Evolutionary conservation across 2,113 vertebrate genomes (phyloP), one percentile per base, ranked within the genome.

Genomic region (Ictidomys tridecemlineatus): DNA sequence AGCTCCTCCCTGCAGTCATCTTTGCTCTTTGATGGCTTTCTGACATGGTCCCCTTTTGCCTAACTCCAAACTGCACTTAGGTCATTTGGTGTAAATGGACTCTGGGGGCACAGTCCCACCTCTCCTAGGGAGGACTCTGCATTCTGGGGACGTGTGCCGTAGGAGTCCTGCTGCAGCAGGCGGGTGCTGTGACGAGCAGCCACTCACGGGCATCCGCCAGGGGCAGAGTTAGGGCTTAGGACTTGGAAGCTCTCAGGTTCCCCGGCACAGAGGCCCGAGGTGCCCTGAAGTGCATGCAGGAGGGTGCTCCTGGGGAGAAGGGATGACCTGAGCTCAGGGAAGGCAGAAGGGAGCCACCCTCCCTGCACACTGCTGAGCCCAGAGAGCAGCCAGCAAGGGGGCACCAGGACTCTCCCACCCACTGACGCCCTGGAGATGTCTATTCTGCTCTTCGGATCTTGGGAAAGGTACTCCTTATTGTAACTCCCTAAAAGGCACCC

Each of bases 341-440:
- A 53, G 39, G 1, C 7, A 16, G 37, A 37, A 2, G 2, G 3
- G 9, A 8, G 10, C 58, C 48, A 22, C 26, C 82, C 45, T n/a
- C 42, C 34, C 13, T 74, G 72, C 6, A 24, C 4, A 4, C 32
- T 39, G 5, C 3, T 51, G 45, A n/a, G 10, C 0, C 1, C 8
- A 1, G 61, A 65, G 61, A 26, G 77, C 18, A 28, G 9, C 28
- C 45, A 72, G 51, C 1, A 20, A 37, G 53, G n/a, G 11, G 24
- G 1, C 53, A 12, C 61, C 22, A 8, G 0, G 17, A 37, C 16
- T 8, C 45, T 22, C 32, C 28, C 58, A 9, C 24, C 22, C 1
- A 0, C 8, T 1, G 26, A 20, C 0, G 0, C 17, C 76, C 51
- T 12, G 18, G 18, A 22, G 69, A 48, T 0, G 0, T 5, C 16